phyloP scores from a whole-genome alignment of 1,140 invertebrate species.

The Tetraneura akinire region DNA sequence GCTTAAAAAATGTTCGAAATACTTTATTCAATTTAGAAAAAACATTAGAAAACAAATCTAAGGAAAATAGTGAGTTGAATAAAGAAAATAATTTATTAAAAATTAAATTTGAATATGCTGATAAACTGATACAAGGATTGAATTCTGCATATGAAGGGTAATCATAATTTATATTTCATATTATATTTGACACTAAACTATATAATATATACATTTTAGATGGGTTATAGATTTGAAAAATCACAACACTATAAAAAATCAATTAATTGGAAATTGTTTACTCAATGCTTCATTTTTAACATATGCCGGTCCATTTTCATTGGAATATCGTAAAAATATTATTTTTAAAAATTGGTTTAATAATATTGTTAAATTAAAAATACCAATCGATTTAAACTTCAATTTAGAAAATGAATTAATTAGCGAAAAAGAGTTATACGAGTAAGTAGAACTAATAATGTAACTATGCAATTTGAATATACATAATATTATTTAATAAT shows the following conservation, averaged over 20 bases:
- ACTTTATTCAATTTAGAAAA: slow-evolving; percentile 11
- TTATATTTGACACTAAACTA: background rate
- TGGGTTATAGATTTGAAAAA: slow-evolving; percentile 75
- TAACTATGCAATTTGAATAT: too few species aligned
- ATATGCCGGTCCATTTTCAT: slow-evolving; percentile 85
- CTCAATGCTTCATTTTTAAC: slow-evolving; percentile 78
- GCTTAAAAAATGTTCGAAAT: background rate
- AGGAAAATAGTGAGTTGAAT: background rate
- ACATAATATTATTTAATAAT: too few species aligned
- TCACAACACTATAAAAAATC: slow-evolving; percentile 69
- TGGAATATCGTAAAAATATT: slow-evolving; percentile 79
- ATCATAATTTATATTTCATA: background rate
- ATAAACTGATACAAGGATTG: background rate
- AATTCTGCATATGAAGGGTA: slow-evolving; percentile 3
- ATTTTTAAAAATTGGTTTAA: slow-evolving; percentile 78
- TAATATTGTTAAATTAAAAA: slow-evolving; percentile 67
- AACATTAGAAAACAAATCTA: background rate
- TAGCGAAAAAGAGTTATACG: background rate
- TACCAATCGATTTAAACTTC: slow-evolving; percentile 64
- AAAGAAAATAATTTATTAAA: slow-evolving; percentile 7
- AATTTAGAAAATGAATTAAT: slow-evolving; percentile 33
- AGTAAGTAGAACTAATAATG: slow-evolving; percentile 9
- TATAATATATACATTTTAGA: slow-evolving; percentile 55
- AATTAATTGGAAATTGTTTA: slow-evolving; percentile 80
- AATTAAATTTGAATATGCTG: slow-evolving; percentile 17